Evolutionary conservation across 2,888 invertebrate species (phyloP).

Genomic region (Thyatira batis): DNA sequence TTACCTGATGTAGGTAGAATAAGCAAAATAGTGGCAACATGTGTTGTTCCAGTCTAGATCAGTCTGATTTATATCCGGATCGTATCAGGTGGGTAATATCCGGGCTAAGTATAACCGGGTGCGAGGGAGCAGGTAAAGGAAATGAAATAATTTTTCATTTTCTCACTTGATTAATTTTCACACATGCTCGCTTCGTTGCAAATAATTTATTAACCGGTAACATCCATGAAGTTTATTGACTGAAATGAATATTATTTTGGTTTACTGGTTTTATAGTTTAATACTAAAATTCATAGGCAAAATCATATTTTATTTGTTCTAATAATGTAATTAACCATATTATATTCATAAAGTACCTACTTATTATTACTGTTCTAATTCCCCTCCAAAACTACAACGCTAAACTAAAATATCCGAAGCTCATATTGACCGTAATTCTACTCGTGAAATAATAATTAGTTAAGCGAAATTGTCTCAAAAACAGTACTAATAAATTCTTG

Average conservation of each 20-base stretch:
- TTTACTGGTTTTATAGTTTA: too few relatives aligned
- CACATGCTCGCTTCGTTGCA: constrained; percentile 19
- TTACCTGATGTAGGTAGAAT: constrained; percentile 19
- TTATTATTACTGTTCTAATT: too few relatives aligned
- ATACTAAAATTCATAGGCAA: not conserved
- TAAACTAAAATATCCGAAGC: not conserved
- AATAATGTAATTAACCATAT: not conserved
- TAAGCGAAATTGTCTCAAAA: constrained; percentile 26
- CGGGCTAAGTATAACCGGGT: constrained; percentile 44
- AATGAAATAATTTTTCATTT: constrained; percentile 60
- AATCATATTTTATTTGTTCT: not conserved
- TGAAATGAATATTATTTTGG: too few relatives aligned
- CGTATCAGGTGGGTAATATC: constrained; percentile 65
- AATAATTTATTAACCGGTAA: constrained; percentile 9
- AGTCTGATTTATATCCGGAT: constrained; percentile 67
- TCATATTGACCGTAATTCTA: not conserved
- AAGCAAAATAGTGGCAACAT: constrained; percentile 44
- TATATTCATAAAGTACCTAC: too few relatives aligned
- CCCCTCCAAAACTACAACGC: too few relatives aligned
- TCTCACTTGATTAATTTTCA: constrained; percentile 48
- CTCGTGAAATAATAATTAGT: constrained; percentile 25
- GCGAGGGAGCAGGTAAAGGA: constrained; percentile 45
- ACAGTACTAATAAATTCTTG: constrained; percentile 35
- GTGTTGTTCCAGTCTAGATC: constrained; percentile 30
- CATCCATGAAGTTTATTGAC: too few relatives aligned